A percentile compares a stretch with the other conserved stretches of the same genome.
phyloP scores from a whole-genome alignment of 2,888 invertebrate genomes.

The Cantharis rustica region DNA sequence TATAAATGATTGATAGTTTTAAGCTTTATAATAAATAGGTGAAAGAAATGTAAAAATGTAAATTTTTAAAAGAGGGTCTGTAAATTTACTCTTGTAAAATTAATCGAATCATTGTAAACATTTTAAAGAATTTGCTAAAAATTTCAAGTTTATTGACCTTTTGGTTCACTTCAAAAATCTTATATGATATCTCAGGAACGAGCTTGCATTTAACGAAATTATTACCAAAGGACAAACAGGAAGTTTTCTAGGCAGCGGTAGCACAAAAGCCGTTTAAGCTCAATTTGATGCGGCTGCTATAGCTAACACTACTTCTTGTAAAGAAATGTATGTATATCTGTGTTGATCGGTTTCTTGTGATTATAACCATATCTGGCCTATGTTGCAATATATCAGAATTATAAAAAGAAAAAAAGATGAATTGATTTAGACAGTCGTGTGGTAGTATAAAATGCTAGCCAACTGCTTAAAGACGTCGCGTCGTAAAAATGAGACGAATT shows the following conservation, averaged over 20 bases:
- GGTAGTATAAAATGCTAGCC: conserved; percentile 26
- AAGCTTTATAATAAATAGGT: background rate
- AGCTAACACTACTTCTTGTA: background rate
- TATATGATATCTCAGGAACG: background rate
- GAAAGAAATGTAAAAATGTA: background rate
- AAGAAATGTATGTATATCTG: background rate
- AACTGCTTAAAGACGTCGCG: conserved; percentile 19
- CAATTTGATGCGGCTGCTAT: conserved; percentile 13
- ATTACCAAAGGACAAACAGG: background rate
- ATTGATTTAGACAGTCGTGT: conserved; percentile 38
- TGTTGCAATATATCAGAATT: conserved; percentile 39
- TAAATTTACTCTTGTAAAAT: background rate
- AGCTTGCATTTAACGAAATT: background rate
- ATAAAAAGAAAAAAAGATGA: conserved; percentile 25
- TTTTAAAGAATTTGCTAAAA: background rate
- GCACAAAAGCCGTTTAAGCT: conserved; percentile 10
- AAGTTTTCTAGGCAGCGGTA: background rate
- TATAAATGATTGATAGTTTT: background rate
- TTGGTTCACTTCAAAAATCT: background rate
- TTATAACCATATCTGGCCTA: conserved; percentile 43
- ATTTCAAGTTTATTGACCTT: background rate
- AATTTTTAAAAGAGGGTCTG: background rate
- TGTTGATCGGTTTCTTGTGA: conserved; percentile 22
- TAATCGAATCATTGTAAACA: background rate
- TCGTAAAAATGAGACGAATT: conserved; percentile 40